Conservation (phyloP, 2,888 invertebrate genomes). For the Operophtera brumata region DNA sequence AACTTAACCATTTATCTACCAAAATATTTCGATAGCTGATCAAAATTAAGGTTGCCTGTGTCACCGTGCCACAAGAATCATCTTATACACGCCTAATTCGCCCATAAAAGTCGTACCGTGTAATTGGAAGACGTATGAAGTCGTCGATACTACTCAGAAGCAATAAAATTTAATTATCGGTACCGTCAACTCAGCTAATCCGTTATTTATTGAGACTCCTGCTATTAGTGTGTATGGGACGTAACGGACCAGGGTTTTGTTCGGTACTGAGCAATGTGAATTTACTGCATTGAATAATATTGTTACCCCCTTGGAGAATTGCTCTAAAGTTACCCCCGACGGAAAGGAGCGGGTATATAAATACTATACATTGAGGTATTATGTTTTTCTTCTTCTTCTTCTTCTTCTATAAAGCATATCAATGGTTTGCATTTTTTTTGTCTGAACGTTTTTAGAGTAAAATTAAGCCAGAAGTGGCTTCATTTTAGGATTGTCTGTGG, state of each 20-base stretch:
- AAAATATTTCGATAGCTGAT: not conserved
- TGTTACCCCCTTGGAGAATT: too few species aligned
- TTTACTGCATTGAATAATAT: too few species aligned
- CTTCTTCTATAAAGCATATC: too few species aligned
- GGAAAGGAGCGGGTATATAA: too few species aligned
- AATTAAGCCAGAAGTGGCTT: too few species aligned
- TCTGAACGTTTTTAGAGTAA: too few species aligned
- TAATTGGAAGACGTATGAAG: constrained; percentile 42
- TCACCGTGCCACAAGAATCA: too few species aligned
- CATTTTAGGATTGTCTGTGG: too few species aligned
- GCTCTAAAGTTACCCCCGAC: too few species aligned
- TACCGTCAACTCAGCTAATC: constrained; percentile 53
- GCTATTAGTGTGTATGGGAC: constrained; percentile 30
- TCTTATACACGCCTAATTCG: not conserved
- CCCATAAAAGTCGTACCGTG: constrained; percentile 21
- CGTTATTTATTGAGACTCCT: constrained; percentile 58
- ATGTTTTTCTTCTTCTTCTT: too few species aligned
- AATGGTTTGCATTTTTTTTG: too few species aligned
- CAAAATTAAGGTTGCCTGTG: not conserved
- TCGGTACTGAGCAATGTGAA: not conserved
- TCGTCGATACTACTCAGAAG: constrained; percentile 60
- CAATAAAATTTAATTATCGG: constrained; percentile 66
- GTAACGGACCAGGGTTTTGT: not conserved
- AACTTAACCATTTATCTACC: not conserved
- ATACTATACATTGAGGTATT: too few species aligned